A percentile compares a stretch with the other conserved stretches of the same genome.
Evolutionary conservation across 2,113 vertebrate species (phyloP).

Genomic region (Synchiropus splendidus): DNA sequence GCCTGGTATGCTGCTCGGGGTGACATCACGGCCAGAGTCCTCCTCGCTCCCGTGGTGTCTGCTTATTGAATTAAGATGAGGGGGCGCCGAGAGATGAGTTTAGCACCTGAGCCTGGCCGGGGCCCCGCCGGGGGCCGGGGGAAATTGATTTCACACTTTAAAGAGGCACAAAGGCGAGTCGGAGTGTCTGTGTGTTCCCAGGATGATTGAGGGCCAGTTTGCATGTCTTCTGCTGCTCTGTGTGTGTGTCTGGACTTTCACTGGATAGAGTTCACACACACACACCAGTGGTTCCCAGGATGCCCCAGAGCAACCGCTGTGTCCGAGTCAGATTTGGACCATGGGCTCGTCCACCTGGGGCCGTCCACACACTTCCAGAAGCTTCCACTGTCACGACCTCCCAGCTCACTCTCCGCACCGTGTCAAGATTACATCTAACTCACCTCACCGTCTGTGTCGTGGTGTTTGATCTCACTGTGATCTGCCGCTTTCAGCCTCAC

Average conservation of each 20-base stretch:
- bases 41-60: slow-evolving; percentile 37
- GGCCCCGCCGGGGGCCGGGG: slow-evolving; percentile 10
- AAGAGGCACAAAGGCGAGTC: slow-evolving; percentile 31
- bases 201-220: slow-evolving; percentile 25
- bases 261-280: background rate
- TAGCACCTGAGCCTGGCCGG: slow-evolving; percentile 52
- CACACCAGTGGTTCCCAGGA: background rate
- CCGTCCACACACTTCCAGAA: too few relatives aligned
- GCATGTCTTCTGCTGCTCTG: slow-evolving; percentile 21
- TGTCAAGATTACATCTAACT: too few relatives aligned
- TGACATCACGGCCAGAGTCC: slow-evolving; percentile 56
- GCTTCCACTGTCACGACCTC: too few relatives aligned
- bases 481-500: too few relatives aligned
- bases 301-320: too few relatives aligned
- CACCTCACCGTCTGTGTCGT: too few relatives aligned
- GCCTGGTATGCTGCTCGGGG: slow-evolving; percentile 46
- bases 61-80: slow-evolving; percentile 64
- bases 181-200: slow-evolving; percentile 11
- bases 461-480: too few relatives aligned
- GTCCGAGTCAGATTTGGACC: too few relatives aligned
- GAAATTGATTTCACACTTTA: slow-evolving; percentile 65
- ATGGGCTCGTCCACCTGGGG: too few relatives aligned
- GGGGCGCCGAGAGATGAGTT: slow-evolving; percentile 61
- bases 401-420: too few relatives aligned
- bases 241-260: slow-evolving; percentile 7